phyloP scores from a whole-genome alignment of 1,140 invertebrate genomes.

The Linepithema humile region DNA sequence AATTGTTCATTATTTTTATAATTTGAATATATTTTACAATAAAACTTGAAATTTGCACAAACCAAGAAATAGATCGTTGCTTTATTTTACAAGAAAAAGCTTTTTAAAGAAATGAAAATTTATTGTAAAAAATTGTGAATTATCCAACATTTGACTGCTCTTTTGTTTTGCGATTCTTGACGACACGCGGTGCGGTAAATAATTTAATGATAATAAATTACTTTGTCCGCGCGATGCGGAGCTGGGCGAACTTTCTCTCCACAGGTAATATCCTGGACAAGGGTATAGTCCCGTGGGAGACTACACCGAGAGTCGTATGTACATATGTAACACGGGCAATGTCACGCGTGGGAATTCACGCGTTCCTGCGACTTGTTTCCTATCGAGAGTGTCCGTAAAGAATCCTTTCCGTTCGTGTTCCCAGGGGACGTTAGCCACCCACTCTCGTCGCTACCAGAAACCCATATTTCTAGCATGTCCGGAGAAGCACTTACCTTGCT shows the following conservation, averaged over 20 bases:
- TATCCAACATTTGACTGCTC: neutral
- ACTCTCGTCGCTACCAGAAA: conserved; percentile 54
- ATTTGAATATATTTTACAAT: neutral
- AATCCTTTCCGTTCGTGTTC: conserved; percentile 34
- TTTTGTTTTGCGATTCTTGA: neutral
- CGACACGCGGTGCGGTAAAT: neutral
- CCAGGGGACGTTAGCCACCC: conserved; percentile 36
- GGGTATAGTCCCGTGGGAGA: conserved; percentile 10
- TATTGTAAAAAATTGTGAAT: neutral
- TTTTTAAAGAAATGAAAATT: neutral
- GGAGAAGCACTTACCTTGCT: conserved; percentile 41
- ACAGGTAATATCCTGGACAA: conserved; percentile 31
- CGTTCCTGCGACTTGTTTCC: conserved; percentile 44
- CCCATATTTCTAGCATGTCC: conserved; percentile 56
- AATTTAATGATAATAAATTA: conserved; percentile 46
- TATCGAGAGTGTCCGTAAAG: conserved; percentile 60
- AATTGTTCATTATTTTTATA: neutral
- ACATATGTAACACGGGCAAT: conserved; percentile 62
- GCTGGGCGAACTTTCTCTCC: neutral
- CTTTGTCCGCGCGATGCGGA: neutral
- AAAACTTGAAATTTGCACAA: neutral
- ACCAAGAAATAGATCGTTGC: neutral
- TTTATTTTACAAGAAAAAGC: neutral
- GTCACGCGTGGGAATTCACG: conserved; percentile 63
- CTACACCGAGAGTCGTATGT: conserved; percentile 6